Evolutionary conservation across 1,140 invertebrate genomes (phyloP).

Genomic region (Drosophila triauraria): DNA sequence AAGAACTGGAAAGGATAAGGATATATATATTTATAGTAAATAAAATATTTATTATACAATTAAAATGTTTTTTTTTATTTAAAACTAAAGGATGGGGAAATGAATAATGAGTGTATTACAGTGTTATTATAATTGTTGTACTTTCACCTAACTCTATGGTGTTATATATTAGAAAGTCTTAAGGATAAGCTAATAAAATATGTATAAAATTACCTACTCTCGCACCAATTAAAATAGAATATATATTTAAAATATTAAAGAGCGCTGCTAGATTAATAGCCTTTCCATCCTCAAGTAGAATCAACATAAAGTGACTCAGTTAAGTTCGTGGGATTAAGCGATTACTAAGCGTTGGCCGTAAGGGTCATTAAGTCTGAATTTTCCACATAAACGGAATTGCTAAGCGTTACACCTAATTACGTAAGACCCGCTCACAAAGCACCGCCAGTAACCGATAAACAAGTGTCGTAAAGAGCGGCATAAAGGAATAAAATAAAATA

Average conservation of each 20-base stretch:
- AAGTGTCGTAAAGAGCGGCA: slow-evolving; percentile 28
- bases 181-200: no score
- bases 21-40: not conserved
- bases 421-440: slow-evolving; percentile 9
- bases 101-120: not conserved
- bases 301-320: slow-evolving; percentile 18
- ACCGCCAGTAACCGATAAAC: slow-evolving; percentile 13
- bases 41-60: not conserved
- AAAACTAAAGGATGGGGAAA: not conserved
- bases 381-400: slow-evolving; percentile 7
- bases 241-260: not conserved
- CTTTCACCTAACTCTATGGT: not conserved
- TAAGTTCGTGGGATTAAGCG: slow-evolving; percentile 10
- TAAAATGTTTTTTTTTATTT: not conserved
- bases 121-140: not conserved
- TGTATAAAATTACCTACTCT: no score
- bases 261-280: no score
- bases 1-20: not conserved
- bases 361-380: slow-evolving; percentile 3
- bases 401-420: slow-evolving; percentile 36
- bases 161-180: no score
- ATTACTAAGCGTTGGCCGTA: slow-evolving; percentile 10
- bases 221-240: no score
- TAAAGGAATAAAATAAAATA: slow-evolving; percentile 45
- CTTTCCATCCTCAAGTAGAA: not conserved